Evolutionary conservation across 2,797 vertebrate genomes (phyloP).

Genomic region (Sebastes diploproa): DNA sequence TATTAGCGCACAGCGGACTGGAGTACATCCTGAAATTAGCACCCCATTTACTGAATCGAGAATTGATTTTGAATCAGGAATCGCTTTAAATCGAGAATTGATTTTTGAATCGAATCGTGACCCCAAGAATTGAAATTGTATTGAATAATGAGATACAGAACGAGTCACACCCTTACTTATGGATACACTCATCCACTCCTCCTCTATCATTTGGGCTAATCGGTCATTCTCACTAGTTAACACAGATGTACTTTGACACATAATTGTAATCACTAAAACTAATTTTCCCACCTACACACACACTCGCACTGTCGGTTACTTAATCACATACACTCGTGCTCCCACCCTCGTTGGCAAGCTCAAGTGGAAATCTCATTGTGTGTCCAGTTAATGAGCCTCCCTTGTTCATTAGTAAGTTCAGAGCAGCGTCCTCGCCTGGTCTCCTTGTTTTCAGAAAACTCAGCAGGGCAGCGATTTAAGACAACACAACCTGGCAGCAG

Average conservation of each 20-base stretch:
- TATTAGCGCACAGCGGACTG: too few species aligned
- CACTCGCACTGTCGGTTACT: not conserved
- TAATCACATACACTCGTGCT: not conserved
- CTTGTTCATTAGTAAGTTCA: not conserved
- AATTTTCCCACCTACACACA: not conserved
- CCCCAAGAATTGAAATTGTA: too few species aligned
- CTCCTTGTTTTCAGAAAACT: constrained; percentile 4
- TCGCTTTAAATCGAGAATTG: too few species aligned
- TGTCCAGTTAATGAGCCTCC: constrained; percentile 8
- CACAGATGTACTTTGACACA: not conserved
- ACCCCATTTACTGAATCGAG: too few species aligned
- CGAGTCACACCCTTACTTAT: not conserved
- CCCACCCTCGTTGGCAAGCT: not conserved
- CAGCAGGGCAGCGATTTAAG: not conserved
- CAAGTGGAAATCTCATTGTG: constrained; percentile 8
- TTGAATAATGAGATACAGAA: too few species aligned
- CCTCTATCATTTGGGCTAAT: not conserved
- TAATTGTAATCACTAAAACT: not conserved
- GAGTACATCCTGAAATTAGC: too few species aligned
- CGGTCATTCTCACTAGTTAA: not conserved
- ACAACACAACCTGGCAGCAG: not conserved
- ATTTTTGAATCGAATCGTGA: too few species aligned
- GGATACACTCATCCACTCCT: not conserved
- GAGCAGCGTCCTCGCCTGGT: not conserved
- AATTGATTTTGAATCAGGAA: too few species aligned